Evolutionary conservation across 2,113 vertebrate species (phyloP), one percentile per base, ranked within the genome.

Genomic region (Hypocryptadius cinnamomeus): DNA sequence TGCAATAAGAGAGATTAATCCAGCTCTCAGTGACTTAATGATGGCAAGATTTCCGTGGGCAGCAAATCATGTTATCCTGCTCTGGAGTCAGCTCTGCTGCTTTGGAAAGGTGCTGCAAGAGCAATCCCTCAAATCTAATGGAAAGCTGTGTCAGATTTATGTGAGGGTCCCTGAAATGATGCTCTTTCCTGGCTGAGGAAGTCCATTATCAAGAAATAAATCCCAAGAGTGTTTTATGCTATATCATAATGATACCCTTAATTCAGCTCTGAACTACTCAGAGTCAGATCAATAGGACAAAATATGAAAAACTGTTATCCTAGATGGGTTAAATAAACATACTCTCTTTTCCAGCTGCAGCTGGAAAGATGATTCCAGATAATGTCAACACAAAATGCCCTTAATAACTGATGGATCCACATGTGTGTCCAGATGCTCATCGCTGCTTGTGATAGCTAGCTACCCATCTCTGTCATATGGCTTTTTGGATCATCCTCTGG

Each of bases 121-220:
- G 27, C 77, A 87, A 39, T 85, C 27, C 42, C 79, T 91, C 73
- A 91, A 66, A 76, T 71, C 56, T 90, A 76, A 71, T 76, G 77
- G 78, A 61, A 90, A 72, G 9, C 30, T 80, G 12, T 90, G 72
- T 86, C 84, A 96, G 86, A 85, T 94, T 93, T 95, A 93, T 87
- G 53, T 39, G 4, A 13, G 15, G 21, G 57, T 79, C 59, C 25
- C 84, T 92, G 81, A 91, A 87, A 92, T 65, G 6, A 69, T 61
- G 65, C 23, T 81, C n/a, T 69, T 92, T 79, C 40, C 30, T 78
- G 40, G 70, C 28, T 8, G 12, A 90, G 23, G 81, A 91, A 89
- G 73, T 78, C 66, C 45, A 79, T 61, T 87, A 37, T 79, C 50
- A 69, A 69, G 59, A 48, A 85, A 85, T 91, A 92, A 95, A 95